These are phyloP conservation scores for Tridacna crocea DNA, from an alignment of 2,888 invertebrate species.

Conservation along the genomic window DNA sequence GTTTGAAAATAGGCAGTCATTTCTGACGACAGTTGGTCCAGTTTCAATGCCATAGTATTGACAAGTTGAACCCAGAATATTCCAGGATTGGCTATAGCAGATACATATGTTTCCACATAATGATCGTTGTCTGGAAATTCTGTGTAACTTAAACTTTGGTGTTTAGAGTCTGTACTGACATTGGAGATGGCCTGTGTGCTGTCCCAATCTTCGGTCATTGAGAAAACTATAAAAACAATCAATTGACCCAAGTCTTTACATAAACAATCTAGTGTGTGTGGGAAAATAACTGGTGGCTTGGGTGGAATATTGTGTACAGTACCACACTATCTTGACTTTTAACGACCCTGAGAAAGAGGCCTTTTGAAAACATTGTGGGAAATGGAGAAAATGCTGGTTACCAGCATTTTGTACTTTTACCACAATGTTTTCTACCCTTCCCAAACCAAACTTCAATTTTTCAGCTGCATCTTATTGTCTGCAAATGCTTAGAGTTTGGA, in stretches of 20 bases:
- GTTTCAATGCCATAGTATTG: conserved; percentile 89
- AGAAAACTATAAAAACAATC: conserved; percentile 11
- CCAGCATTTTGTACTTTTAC: no score
- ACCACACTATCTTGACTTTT: no score
- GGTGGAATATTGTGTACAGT: no score
- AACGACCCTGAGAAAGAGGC: no score
- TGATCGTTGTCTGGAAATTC: conserved; percentile 14
- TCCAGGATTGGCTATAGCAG: conserved; percentile 91
- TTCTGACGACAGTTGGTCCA: conserved; percentile 91
- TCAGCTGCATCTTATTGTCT: no score
- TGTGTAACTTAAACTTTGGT: conserved; percentile 1
- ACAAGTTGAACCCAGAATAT: conserved; percentile 93
- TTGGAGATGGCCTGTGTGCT: not conserved
- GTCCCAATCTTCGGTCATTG: conserved; percentile 25
- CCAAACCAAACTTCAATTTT: no score
- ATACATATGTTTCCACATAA: conserved; percentile 92
- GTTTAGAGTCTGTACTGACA: not conserved
- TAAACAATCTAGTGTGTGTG: no score
- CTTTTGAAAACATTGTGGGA: no score
- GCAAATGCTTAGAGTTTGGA: no score
- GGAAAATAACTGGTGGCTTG: no score
- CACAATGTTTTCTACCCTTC: no score
- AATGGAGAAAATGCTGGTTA: no score
- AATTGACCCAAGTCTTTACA: not conserved
- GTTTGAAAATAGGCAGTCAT: conserved; percentile 92